A percentile compares a stretch with the other conserved stretches of the same genome.
phyloP scores from a whole-genome alignment of 2,113 vertebrate species.

The Vicugna pacos region DNA sequence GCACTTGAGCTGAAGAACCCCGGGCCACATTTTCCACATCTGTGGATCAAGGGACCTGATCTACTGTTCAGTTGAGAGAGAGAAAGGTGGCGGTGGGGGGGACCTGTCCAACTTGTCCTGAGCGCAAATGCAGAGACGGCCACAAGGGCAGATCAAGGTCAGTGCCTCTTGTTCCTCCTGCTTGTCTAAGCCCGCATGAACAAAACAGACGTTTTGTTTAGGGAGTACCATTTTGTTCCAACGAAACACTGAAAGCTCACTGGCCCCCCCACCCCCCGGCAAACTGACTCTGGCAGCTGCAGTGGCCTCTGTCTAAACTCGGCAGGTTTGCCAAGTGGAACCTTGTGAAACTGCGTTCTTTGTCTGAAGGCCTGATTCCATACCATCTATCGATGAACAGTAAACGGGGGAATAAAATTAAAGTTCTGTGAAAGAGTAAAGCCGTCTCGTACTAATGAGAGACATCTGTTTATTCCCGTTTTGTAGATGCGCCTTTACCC shows the following conservation, averaged over 20 bases:
- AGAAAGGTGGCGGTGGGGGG: background rate
- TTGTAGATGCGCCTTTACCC: conserved; percentile 54
- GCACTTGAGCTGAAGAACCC: background rate
- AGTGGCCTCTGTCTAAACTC: background rate
- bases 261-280: background rate
- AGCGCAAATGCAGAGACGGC: background rate
- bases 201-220: too few species aligned
- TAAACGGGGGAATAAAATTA: conserved; percentile 80
- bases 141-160: background rate
- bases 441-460: conserved; percentile 80
- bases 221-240: background rate
- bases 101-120: accelerated
- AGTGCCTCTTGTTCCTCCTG: accelerated
- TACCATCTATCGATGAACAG: conserved; percentile 70
- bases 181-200: background rate
- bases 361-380: conserved; percentile 79
- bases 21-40: background rate
- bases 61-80: accelerated
- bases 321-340: background rate
- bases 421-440: conserved; percentile 82
- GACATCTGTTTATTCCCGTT: conserved; percentile 83
- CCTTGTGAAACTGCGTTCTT: conserved; percentile 74
- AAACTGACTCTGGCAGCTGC: background rate
- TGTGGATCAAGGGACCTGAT: background rate
- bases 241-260: background rate